Percentiles rank a stretch among this genome's conserved stretches.
These are phyloP conservation scores for Manis javanica DNA, from an alignment of 2,797 vertebrate species.

Conservation along the genomic window DNA sequence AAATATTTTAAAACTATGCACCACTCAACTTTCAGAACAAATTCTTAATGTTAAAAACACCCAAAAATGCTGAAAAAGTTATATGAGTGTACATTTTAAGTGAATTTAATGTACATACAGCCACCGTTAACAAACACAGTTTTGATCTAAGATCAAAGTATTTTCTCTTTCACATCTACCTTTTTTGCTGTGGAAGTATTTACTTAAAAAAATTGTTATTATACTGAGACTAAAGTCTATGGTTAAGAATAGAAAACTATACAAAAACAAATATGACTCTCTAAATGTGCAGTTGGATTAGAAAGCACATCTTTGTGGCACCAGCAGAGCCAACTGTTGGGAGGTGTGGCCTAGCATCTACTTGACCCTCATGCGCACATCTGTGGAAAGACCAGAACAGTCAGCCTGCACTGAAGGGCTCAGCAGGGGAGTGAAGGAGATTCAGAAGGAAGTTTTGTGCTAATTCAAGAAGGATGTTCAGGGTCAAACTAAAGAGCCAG, in stretches of 20 bases:
- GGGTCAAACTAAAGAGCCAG: neutral
- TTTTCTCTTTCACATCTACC: neutral
- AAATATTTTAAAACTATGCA: conserved; percentile 44
- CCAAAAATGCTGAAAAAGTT: neutral
- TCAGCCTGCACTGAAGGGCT: neutral
- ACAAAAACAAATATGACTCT: neutral
- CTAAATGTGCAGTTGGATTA: neutral
- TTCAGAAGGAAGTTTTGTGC: neutral
- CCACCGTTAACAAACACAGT: neutral
- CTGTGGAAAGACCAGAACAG: neutral
- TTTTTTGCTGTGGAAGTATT: neutral
- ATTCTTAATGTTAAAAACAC: conserved; percentile 35
- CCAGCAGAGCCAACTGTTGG: neutral
- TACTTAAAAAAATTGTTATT: neutral
- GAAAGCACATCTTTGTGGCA: neutral
- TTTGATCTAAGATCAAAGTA: neutral
- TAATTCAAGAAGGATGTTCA: neutral
- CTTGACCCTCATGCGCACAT: neutral
- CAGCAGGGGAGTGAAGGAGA: neutral
- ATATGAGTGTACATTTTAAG: neutral
- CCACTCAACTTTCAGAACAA: conserved; percentile 9
- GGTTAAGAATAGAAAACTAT: neutral
- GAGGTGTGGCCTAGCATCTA: neutral
- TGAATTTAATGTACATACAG: neutral
- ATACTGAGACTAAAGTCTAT: neutral